Evolutionary conservation across 2,797 vertebrate genomes (phyloP).

Genomic region (Platyrinchus mystaceus): DNA sequence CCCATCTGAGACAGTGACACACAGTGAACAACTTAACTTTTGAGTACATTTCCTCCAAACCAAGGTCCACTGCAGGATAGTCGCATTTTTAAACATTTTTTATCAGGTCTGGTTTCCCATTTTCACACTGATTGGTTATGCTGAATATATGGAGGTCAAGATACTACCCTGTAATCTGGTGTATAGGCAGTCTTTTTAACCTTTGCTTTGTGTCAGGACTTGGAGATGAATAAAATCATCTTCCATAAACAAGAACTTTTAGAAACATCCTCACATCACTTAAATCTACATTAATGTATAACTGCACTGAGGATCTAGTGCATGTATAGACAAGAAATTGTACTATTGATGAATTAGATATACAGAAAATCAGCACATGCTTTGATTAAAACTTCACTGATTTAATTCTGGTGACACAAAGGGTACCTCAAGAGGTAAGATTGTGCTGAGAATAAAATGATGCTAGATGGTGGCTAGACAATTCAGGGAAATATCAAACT

Average conservation of each 20-base stretch:
- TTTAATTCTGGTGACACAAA: not conserved
- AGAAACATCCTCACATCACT: not conserved
- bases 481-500: not conserved
- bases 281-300: not conserved
- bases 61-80: not conserved
- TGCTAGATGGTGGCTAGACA: not conserved
- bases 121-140: not conserved
- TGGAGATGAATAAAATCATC: not conserved
- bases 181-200: not conserved
- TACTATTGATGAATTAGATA: not conserved
- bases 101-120: not conserved
- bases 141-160: not conserved
- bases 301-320: not conserved
- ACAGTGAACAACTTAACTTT: not conserved
- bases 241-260: not conserved
- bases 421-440: not conserved
- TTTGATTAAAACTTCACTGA: not conserved
- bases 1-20: not conserved
- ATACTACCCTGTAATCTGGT: not conserved
- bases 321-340: not conserved
- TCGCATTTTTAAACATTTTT: not conserved
- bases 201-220: not conserved
- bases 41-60: not conserved
- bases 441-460: not conserved
- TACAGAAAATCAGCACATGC: not conserved